Conservation (phyloP, 2,888 invertebrate species). For the Aphidoletes aphidimyza region DNA sequence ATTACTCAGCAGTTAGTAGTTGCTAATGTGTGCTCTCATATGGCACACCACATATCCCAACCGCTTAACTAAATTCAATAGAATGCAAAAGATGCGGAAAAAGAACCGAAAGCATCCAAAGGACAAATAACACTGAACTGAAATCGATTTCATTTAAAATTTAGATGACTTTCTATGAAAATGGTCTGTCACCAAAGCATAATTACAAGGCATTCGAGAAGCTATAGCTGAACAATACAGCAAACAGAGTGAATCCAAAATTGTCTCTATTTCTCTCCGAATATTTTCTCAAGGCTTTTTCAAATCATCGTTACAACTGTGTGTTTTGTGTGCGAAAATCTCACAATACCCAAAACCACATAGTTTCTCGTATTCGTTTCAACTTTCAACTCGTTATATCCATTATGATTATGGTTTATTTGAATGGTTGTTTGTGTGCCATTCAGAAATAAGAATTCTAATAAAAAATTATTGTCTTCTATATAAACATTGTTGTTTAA, state of each 20-base stretch:
- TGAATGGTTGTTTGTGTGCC: slow-evolving; percentile 16
- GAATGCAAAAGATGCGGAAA: background rate
- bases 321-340: background rate
- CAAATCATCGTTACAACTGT: background rate
- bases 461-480: slow-evolving; percentile 35
- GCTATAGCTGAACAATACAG: too few relatives aligned
- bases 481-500: slow-evolving; percentile 35
- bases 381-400: background rate
- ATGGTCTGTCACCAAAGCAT: background rate
- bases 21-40: slow-evolving; percentile 20
- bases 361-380: background rate
- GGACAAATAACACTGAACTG: slow-evolving; percentile 7
- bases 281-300: background rate
- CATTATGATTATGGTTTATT: slow-evolving; percentile 30
- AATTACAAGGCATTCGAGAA: background rate
- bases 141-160: slow-evolving; percentile 5
- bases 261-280: background rate
- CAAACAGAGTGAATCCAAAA: too few relatives aligned
- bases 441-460: slow-evolving; percentile 2
- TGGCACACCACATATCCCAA: background rate
- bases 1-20: slow-evolving; percentile 12
- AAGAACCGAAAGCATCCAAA: background rate
- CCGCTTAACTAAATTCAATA: too few relatives aligned
- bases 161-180: background rate
- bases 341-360: background rate